Evolutionary conservation across 2,113 vertebrate species (phyloP), one percentile per base, ranked within the genome.

Genomic region (Nymphicus hollandicus): DNA sequence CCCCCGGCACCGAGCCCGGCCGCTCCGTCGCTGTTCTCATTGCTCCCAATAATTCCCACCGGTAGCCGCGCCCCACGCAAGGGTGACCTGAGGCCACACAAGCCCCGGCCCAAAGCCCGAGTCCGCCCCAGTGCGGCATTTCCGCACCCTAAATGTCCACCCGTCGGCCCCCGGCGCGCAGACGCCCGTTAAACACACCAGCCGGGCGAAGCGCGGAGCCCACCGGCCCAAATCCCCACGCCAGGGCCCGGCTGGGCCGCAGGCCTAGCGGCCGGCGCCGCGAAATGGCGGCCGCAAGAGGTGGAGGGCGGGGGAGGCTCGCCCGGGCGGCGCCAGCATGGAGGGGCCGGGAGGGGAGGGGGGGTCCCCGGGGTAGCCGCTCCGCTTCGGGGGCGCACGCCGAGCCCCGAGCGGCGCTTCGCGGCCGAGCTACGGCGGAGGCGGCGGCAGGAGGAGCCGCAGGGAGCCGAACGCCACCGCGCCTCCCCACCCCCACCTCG

Each of bases 361-460:
- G 78, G 84, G 85, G 72, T 69, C 44, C 83, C 88, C 65, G 47
- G 56, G 64, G 72, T 70, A 60, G 73, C 53, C 39, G 70, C n/a
- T 76, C 28, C 46, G 63, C 39, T 89, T 63, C 29, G 23, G 91
- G 73, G 46, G 85, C 39, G 46, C 85, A 73, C 81, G 89, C 76
- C 73, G 95, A 96, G 94, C 93, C 97, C 95, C 92, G 80, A 93
- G 95, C 93, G 68, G 95, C 81, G 77, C 84, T 96, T 96, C 92
- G 52, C 65, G 79, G 79, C 79, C 79, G 79, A 58, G 43, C 79
- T 58, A 91, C 87, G 89, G 97, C 95, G 89, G 76, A 66, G 84
- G 76, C 37, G 94, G 80, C 73, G 81, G 92, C 94, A 65, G 96
- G 66, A 73, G 96, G 65, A 81, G 94, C 74, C 43, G 95, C 78